Evolutionary conservation across 2,888 invertebrate genomes (phyloP).

Genomic region (Palloptera scutellata): DNA sequence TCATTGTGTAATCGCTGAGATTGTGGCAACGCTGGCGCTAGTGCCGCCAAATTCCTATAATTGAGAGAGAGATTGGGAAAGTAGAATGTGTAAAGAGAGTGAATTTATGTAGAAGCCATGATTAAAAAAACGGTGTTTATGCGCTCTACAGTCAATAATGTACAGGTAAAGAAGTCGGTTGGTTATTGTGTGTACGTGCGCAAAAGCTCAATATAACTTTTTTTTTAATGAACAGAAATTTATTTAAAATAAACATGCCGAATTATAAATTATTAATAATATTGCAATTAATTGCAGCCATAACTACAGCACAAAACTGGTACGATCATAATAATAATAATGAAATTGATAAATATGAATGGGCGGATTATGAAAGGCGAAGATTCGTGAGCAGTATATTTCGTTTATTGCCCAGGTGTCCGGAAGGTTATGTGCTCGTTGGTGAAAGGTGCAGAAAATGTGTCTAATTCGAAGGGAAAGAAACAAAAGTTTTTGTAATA

Average conservation of each 20-base stretch:
- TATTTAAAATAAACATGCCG: too few species aligned
- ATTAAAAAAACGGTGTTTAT: too few species aligned
- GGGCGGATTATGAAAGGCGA: background rate
- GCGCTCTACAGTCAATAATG: too few species aligned
- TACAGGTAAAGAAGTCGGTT: too few species aligned
- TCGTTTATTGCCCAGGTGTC: background rate
- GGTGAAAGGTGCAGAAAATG: slow-evolving; percentile 6
- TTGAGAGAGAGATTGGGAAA: too few species aligned
- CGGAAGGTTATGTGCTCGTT: background rate
- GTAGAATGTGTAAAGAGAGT: too few species aligned
- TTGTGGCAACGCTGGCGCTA: background rate
- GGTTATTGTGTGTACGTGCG: too few species aligned
- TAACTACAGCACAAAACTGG: background rate
- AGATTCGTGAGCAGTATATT: slow-evolving; percentile 3
- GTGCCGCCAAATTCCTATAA: slow-evolving; percentile 4
- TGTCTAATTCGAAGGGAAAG: background rate
- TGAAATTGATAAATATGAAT: background rate
- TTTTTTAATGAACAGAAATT: too few species aligned
- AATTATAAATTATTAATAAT: background rate
- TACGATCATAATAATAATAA: background rate
- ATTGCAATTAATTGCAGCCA: background rate
- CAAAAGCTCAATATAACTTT: too few species aligned
- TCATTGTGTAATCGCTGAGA: too few species aligned
- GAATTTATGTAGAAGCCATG: too few species aligned
- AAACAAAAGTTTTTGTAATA: too few species aligned